Percentiles rank a stretch among this genome's conserved stretches.
phyloP scores from a whole-genome alignment of 2,888 invertebrate species.

The Chrysodeixis includens region DNA sequence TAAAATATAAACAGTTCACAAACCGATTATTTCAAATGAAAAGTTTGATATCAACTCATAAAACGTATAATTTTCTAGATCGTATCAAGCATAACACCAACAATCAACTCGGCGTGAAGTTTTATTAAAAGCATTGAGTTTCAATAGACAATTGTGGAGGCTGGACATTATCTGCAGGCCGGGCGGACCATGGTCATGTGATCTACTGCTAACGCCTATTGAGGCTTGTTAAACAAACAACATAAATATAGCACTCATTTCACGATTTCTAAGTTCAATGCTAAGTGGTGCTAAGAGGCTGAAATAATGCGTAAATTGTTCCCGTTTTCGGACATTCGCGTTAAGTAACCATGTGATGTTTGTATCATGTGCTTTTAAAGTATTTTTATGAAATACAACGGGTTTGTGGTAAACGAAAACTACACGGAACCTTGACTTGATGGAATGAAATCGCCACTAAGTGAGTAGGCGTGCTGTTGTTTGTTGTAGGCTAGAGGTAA shows the following conservation, averaged over 20 bases:
- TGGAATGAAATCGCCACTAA: constrained; percentile 1
- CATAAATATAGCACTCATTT: background rate
- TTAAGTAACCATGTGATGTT: background rate
- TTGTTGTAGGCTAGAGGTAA: background rate
- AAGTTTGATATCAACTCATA: background rate
- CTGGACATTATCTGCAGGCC: constrained; percentile 12
- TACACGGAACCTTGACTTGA: background rate
- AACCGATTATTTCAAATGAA: background rate
- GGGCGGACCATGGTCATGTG: background rate
- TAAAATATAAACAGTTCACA: background rate
- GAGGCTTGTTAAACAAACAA: background rate
- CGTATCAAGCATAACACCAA: background rate
- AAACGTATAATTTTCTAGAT: background rate
- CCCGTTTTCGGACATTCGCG: background rate
- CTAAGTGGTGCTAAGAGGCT: constrained; percentile 1
- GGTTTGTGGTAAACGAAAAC: background rate
- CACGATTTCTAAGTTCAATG: constrained; percentile 5
- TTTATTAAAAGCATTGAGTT: constrained; percentile 39
- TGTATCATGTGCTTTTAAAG: background rate
- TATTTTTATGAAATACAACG: background rate
- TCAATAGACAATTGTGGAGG: constrained; percentile 34
- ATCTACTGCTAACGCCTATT: background rate
- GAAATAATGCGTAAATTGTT: background rate
- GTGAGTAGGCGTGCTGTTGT: constrained; percentile 2
- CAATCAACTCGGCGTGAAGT: constrained; percentile 20